Percentiles rank a stretch among this genome's conserved stretches.
phyloP scores from a whole-genome alignment of 2,888 invertebrate species.

The Cryptophagus acutangulus region DNA sequence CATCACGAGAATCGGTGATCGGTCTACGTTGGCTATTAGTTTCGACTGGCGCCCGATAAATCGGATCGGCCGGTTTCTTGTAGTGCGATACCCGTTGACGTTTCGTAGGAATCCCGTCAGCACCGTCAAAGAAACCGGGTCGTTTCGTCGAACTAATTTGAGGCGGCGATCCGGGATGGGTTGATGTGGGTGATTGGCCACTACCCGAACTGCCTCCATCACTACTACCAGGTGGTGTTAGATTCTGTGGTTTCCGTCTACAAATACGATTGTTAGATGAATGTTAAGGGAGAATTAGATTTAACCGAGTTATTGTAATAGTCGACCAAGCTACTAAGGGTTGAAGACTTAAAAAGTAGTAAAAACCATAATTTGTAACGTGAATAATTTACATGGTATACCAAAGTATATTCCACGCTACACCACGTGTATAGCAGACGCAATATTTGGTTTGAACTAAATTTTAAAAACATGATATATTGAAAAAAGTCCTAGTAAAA shows the following conservation, averaged over 20 bases:
- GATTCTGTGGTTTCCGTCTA: conserved; percentile 82
- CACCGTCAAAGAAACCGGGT: conserved; percentile 55
- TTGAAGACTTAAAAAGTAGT: too few relatives aligned
- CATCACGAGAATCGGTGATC: conserved; percentile 46
- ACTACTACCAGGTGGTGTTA: conserved; percentile 83
- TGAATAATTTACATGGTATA: too few relatives aligned
- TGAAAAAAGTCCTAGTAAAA: too few relatives aligned
- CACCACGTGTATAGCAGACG: too few relatives aligned
- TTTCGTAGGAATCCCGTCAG: conserved; percentile 28
- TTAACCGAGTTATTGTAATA: too few relatives aligned
- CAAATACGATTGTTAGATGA: not conserved
- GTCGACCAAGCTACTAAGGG: too few relatives aligned
- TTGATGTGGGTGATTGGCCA: conserved; percentile 74
- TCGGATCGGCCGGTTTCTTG: conserved; percentile 53
- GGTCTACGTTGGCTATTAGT: conserved; percentile 43
- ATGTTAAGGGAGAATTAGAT: too few relatives aligned
- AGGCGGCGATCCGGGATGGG: conserved; percentile 70
- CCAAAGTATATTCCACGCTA: too few relatives aligned
- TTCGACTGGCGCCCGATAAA: conserved; percentile 47
- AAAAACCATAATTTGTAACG: too few relatives aligned
- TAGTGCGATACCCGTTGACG: conserved; percentile 85
- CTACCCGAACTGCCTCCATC: conserved; percentile 72
- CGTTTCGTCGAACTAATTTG: conserved; percentile 52
- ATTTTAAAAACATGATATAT: too few relatives aligned
- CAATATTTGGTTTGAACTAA: too few relatives aligned